Conservation (phyloP, 1,140 invertebrate genomes). For the Drosophila pallidifrons region DNA sequence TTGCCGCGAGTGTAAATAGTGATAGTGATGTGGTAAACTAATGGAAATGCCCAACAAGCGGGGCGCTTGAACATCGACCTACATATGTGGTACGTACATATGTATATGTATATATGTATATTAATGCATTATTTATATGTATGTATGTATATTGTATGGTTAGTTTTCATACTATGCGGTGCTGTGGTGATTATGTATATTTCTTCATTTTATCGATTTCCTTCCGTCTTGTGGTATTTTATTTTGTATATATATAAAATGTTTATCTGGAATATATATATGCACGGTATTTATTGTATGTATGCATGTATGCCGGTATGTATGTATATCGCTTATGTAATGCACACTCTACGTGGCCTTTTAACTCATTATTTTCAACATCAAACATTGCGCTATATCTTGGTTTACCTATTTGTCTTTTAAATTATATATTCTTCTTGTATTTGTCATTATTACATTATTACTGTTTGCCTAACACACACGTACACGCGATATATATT, state of each 20-base stretch:
- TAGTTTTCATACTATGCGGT: slow-evolving; percentile 83
- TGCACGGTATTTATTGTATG: not conserved
- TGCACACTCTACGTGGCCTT: slow-evolving; percentile 61
- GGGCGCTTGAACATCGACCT: not conserved
- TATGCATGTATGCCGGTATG: slow-evolving; percentile 33
- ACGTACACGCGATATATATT: slow-evolving; percentile 12
- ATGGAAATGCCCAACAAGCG: not conserved
- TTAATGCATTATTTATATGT: slow-evolving; percentile 25
- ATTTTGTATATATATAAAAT: slow-evolving; percentile 64
- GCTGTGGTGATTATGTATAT: slow-evolving; percentile 84
- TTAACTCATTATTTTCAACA: slow-evolving; percentile 73
- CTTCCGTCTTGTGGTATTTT: slow-evolving; percentile 42
- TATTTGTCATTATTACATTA: slow-evolving; percentile 68
- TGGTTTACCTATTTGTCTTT: slow-evolving; percentile 57
- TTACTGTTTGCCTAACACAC: slow-evolving; percentile 48
- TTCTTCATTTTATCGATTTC: slow-evolving; percentile 31
- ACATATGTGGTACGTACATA: slow-evolving; percentile 3
- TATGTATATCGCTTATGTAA: slow-evolving; percentile 50
- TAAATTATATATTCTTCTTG: slow-evolving; percentile 45
- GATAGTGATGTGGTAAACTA: slow-evolving; percentile 10
- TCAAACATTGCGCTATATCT: slow-evolving; percentile 79
- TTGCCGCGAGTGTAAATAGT: slow-evolving; percentile 5
- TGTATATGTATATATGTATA: slow-evolving; percentile 32
- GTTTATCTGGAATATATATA: slow-evolving; percentile 31
- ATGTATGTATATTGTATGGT: slow-evolving; percentile 39